A percentile compares a stretch with the other conserved stretches of the same genome.
phyloP scores from a whole-genome alignment of 2,888 invertebrate genomes.

The Liopterus haemorrhoidalis region DNA sequence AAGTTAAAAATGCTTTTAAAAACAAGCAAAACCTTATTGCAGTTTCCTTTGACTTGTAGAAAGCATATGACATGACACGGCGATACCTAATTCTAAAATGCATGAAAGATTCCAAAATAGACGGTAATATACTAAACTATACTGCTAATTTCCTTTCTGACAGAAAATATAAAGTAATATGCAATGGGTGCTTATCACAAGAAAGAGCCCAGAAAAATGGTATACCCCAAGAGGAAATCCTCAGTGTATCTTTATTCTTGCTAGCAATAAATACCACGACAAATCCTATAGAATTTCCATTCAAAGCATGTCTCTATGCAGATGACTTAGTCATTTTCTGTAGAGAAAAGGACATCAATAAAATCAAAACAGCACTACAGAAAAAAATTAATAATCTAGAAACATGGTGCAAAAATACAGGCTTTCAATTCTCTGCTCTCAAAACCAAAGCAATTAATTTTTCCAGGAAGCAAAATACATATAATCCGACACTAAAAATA shows the following conservation, averaged over 20 bases:
- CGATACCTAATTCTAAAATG: no score
- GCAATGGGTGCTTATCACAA: no score
- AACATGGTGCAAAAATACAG: constrained; percentile 4
- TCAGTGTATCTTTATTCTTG: constrained; percentile 24
- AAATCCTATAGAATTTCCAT: background rate
- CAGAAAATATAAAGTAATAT: no score
- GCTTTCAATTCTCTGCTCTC: constrained; percentile 19
- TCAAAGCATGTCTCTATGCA: constrained; percentile 18
- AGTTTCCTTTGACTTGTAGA: no score
- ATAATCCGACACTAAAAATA: constrained; percentile 1
- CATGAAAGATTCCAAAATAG: no score
- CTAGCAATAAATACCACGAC: constrained; percentile 22
- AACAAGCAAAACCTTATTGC: no score
- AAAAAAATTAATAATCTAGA: constrained; percentile 12
- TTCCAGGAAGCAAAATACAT: constrained; percentile 1
- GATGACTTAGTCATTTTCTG: constrained; percentile 23
- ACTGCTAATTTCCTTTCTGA: no score
- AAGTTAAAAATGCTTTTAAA: no score
- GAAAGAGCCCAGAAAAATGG: no score
- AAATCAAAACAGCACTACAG: constrained; percentile 13
- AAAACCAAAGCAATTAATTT: constrained; percentile 17
- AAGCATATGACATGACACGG: no score
- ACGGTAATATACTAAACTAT: no score
- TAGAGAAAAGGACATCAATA: constrained; percentile 13
- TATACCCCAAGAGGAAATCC: constrained; percentile 22